Percentiles rank a stretch among this genome's conserved stretches.
phyloP scores from a whole-genome alignment of 2,797 vertebrate genomes.

The Tangara arthus region DNA sequence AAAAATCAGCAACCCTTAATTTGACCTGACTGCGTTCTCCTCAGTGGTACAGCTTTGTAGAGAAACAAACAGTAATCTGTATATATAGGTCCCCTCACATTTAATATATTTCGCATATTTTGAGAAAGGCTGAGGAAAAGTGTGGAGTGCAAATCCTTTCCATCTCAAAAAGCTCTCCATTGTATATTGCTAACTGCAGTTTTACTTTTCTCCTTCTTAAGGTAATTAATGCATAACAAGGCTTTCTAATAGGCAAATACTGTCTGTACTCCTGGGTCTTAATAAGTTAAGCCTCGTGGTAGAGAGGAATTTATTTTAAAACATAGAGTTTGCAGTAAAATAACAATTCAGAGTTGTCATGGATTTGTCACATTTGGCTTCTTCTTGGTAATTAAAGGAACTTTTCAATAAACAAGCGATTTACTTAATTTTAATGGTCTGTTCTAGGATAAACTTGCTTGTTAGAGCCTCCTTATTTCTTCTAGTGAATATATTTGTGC shows the following conservation, averaged over 20 bases:
- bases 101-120: neutral
- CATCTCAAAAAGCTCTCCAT: neutral
- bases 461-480: neutral
- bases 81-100: neutral
- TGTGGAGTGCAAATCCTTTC: neutral
- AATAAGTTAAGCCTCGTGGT: neutral
- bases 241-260: neutral
- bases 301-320: conserved; percentile 20
- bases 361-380: conserved; percentile 19
- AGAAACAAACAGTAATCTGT: neutral
- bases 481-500: neutral
- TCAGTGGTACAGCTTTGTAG: neutral
- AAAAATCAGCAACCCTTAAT: neutral
- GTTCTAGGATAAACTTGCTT: neutral
- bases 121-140: neutral
- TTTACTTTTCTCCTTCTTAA: neutral
- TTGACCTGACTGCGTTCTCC: neutral
- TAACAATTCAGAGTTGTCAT: neutral
- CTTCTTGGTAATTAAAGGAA: conserved; percentile 21
- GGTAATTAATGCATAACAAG: neutral
- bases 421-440: conserved; percentile 12
- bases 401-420: neutral
- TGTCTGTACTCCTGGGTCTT: neutral
- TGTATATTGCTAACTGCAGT: neutral
- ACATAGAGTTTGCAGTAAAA: neutral